Evolutionary conservation across 2,888 invertebrate genomes (phyloP).

Genomic region (Drosophila recens): DNA sequence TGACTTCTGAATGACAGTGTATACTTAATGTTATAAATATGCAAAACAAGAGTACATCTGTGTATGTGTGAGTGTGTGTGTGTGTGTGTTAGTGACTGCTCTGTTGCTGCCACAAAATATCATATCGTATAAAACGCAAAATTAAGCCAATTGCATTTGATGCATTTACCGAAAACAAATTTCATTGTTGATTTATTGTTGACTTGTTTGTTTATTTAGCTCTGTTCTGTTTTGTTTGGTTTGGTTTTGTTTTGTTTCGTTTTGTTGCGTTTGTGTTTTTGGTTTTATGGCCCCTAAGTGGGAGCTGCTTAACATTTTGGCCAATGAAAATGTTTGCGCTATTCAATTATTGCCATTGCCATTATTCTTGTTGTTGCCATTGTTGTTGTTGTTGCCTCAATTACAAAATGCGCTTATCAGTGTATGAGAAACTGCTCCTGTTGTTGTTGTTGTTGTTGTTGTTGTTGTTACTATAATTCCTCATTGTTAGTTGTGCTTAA

Average conservation of each 20-base stretch:
- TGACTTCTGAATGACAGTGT: slow-evolving; percentile 41
- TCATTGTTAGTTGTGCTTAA: slow-evolving; percentile 63
- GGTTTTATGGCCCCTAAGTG: slow-evolving; percentile 16
- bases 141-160: slow-evolving; percentile 68
- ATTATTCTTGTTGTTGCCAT: slow-evolving; percentile 23
- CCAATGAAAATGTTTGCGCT: slow-evolving; percentile 55
- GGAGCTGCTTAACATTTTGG: slow-evolving; percentile 44
- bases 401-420: slow-evolving; percentile 65
- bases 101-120: slow-evolving; percentile 52
- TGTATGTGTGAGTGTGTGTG: slow-evolving; percentile 4
- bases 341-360: slow-evolving; percentile 45
- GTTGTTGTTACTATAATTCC: slow-evolving; percentile 29
- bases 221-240: slow-evolving; percentile 28
- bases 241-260: slow-evolving; percentile 36
- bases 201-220: slow-evolving; percentile 38
- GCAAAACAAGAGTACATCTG: slow-evolving; percentile 27
- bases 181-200: slow-evolving; percentile 70
- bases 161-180: slow-evolving; percentile 68
- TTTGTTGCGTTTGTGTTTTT: slow-evolving; percentile 26
- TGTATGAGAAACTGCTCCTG: slow-evolving; percentile 10
- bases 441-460: background rate
- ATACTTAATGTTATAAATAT: slow-evolving; percentile 35
- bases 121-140: slow-evolving; percentile 53
- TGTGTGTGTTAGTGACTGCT: slow-evolving; percentile 12
- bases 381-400: slow-evolving; percentile 34